These are phyloP conservation scores for Poeciliopsis presidionis DNA, from an alignment of 2,797 vertebrate species.

Conservation along the genomic window DNA sequence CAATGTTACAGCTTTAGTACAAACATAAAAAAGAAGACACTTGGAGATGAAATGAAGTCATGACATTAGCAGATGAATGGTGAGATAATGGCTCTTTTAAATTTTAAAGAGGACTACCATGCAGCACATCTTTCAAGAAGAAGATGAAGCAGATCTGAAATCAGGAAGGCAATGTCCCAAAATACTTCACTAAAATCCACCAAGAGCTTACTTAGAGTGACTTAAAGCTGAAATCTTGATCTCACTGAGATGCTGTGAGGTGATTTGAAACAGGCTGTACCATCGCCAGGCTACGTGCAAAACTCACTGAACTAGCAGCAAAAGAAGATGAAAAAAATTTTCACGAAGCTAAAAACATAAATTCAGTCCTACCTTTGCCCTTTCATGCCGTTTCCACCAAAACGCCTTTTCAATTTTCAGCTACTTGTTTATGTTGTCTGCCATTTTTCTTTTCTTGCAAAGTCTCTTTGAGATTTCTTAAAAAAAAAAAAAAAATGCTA, in stretches of 20 bases:
- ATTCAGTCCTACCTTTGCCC: too few relatives aligned
- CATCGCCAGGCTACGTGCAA: too few relatives aligned
- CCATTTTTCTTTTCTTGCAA: too few relatives aligned
- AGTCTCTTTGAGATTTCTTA: too few relatives aligned
- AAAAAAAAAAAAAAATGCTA: too few relatives aligned
- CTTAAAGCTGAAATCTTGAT: neutral
- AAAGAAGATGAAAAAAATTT: too few relatives aligned
- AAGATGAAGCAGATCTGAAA: neutral
- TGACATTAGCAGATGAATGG: neutral
- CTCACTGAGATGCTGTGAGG: neutral
- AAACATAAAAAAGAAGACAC: neutral
- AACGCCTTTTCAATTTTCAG: too few relatives aligned
- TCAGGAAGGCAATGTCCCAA: neutral
- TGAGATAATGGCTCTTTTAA: neutral
- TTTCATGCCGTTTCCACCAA: too few relatives aligned
- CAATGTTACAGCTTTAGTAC: neutral
- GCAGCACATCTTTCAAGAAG: neutral
- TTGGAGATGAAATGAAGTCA: neutral
- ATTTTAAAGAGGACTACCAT: neutral
- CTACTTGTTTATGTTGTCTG: too few relatives aligned
- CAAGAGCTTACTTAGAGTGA: neutral
- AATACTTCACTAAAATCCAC: neutral
- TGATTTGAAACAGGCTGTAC: neutral
- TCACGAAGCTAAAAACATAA: too few relatives aligned
- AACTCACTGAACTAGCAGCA: too few relatives aligned